Evolutionary conservation across 2,888 invertebrate species (phyloP), one percentile per base, ranked within the genome.

Genomic region (Trichogramma dendrolimi): DNA sequence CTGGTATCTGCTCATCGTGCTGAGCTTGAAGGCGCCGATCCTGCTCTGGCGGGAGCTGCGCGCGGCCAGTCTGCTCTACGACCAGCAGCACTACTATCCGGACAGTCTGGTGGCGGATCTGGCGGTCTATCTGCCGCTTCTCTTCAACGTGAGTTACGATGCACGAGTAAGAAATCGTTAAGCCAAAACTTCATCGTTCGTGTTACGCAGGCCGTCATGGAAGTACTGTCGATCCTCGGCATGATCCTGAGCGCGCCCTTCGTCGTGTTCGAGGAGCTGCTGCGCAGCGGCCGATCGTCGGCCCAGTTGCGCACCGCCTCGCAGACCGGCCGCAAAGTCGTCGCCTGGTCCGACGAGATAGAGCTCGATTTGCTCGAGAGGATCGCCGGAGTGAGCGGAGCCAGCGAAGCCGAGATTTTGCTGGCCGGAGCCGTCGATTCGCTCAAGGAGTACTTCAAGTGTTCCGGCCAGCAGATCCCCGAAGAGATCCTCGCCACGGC

Each of bases 331-430:
- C 81, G 89, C 66, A 89, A 90, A 81, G 86, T 87, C 1, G 85
- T 87, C 4, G 84, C 87, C 0, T 90, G 90, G 89, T 89, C 89
- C 0, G 83, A 86, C 0, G 84, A 86, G 0, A 83, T 89, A 0
- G 80, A 85, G 6, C 78, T 83, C 5, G 83, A 83, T 0, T 76
- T 82, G 10, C 78, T 90, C 6, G 83, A 83, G 56, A 81, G 83
- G 43, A 84, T 87, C 4, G 83, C 86, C 0, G 81, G 81, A 7
- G 82, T 84, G 0, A 82, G 86, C 0, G 85, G 84, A 2, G 85
- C 86, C 0, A 83, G 86, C 0, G 83, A 86, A 52, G 84, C 86
- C 0, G 89, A 88, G 72, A 81, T 89, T 38, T 79, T 86, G 1
- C 75, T 90, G 5, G 83, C 85, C 54, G 87, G 86, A 0, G 82